phyloP scores from a whole-genome alignment of 1,140 invertebrate genomes.

The Potamilus streckersoni region DNA sequence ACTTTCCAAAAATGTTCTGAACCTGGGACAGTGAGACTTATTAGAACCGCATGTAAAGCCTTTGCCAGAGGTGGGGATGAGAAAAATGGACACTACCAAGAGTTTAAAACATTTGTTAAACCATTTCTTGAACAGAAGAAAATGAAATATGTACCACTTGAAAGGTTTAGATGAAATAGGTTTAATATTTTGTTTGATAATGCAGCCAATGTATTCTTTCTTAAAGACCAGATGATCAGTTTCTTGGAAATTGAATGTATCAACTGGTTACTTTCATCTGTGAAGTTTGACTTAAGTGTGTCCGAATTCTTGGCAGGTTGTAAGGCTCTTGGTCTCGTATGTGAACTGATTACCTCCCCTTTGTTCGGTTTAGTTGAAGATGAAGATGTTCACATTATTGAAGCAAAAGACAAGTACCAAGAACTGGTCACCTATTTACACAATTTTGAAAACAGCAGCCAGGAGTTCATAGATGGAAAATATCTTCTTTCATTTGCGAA shows the following conservation, averaged over 20 bases:
- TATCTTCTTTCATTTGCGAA: constrained; percentile 4
- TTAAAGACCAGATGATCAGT: neutral
- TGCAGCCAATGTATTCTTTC: no score
- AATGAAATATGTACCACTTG: no score
- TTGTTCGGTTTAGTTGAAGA: constrained; percentile 9
- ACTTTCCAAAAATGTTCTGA: no score
- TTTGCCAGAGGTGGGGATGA: constrained; percentile 31
- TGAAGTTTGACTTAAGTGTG: constrained; percentile 2
- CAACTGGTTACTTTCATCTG: neutral
- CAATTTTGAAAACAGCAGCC: neutral
- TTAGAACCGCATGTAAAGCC: constrained; percentile 23
- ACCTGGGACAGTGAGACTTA: neutral
- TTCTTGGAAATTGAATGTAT: neutral
- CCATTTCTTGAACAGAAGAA: no score
- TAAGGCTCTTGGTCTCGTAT: constrained; percentile 13
- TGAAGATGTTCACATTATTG: constrained; percentile 14
- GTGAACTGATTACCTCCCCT: constrained; percentile 11
- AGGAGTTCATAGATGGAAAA: constrained; percentile 7
- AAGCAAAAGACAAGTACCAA: neutral
- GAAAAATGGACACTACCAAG: constrained; percentile 3
- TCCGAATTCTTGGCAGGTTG: constrained; percentile 17
- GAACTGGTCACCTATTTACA: constrained; percentile 5
- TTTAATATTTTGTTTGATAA: no score
- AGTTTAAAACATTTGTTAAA: no score
- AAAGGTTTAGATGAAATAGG: no score